A percentile compares a stretch with the other conserved stretches of the same genome.
Conservation (phyloP, 2,113 vertebrate species). For the Tetrao urogallus region DNA sequence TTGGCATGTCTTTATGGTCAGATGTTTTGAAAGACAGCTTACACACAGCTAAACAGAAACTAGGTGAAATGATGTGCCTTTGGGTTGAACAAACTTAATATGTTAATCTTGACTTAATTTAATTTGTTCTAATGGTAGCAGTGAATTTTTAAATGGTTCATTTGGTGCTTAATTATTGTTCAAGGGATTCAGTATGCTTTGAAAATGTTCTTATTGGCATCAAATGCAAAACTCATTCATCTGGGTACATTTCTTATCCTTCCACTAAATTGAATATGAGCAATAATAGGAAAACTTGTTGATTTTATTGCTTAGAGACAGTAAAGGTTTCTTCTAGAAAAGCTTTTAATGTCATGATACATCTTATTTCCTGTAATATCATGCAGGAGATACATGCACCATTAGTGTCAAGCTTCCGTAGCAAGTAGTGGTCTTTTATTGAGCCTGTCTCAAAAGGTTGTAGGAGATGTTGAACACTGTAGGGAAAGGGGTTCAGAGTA, state of each 20-base stretch:
- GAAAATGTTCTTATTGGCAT: slow-evolving; percentile 44
- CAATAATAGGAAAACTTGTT: not conserved
- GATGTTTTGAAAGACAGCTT: slow-evolving; percentile 63
- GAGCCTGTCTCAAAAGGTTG: not conserved
- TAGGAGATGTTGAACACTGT: not conserved
- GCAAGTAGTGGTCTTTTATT: not conserved
- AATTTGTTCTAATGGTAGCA: slow-evolving; percentile 71
- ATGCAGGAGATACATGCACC: not conserved
- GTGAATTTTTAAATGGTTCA: slow-evolving; percentile 76
- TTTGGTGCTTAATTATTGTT: slow-evolving; percentile 79
- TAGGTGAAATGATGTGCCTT: slow-evolving; percentile 70
- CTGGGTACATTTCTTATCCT: slow-evolving; percentile 33
- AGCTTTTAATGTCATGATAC: not conserved
- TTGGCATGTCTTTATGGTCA: not conserved
- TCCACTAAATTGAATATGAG: not conserved
- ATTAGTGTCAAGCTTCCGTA: not conserved
- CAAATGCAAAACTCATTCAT: slow-evolving; percentile 55
- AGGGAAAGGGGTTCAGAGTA: not conserved
- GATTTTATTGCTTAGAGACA: slow-evolving; percentile 43
- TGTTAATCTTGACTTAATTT: slow-evolving; percentile 76
- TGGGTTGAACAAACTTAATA: slow-evolving; percentile 63
- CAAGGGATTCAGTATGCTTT: slow-evolving; percentile 61
- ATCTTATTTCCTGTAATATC: not conserved
- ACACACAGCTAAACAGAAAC: slow-evolving; percentile 35
- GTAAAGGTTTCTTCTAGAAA: slow-evolving; percentile 7